These are phyloP conservation scores for Polydrusus cervinus DNA, from an alignment of 2,888 invertebrate species.

Conservation along the genomic window DNA sequence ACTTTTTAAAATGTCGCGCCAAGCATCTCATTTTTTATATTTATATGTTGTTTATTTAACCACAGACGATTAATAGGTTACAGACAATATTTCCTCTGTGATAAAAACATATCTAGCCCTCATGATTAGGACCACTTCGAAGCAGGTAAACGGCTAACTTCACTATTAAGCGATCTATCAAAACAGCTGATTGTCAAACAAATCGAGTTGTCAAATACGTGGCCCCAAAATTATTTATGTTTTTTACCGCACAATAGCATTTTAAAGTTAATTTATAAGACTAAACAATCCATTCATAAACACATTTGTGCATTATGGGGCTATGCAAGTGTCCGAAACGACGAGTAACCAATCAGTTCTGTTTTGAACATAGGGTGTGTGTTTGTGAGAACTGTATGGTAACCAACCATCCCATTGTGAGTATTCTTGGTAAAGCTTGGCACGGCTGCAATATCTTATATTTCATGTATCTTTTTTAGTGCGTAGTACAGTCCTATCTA, in stretches of 20 bases:
- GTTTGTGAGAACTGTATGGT: slow-evolving; percentile 99
- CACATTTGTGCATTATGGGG: slow-evolving; percentile 80
- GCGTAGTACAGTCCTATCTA: slow-evolving; percentile 97
- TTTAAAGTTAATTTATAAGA: background rate
- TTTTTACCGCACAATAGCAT: background rate
- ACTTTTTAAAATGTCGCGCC: background rate
- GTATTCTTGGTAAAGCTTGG: slow-evolving; percentile 52
- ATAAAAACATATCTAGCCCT: background rate
- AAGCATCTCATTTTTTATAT: background rate
- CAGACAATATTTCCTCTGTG: background rate
- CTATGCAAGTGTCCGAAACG: slow-evolving; percentile 98
- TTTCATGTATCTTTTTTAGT: slow-evolving; percentile 77
- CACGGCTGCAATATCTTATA: background rate
- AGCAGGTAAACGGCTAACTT: background rate
- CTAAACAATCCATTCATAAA: background rate
- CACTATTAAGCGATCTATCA: background rate
- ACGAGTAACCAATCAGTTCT: slow-evolving; percentile 98
- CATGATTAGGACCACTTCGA: background rate
- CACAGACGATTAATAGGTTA: no score
- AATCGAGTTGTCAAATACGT: slow-evolving; percentile 15
- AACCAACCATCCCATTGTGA: slow-evolving; percentile 95
- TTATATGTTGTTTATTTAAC: background rate
- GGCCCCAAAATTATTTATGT: slow-evolving; percentile 5
- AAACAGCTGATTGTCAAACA: slow-evolving; percentile 26
- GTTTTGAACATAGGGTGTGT: slow-evolving; percentile 99